These are phyloP conservation scores for Porites cylindrica DNA, from an alignment of 92 coral and sea anemone genomes.

Conservation along the genomic window DNA sequence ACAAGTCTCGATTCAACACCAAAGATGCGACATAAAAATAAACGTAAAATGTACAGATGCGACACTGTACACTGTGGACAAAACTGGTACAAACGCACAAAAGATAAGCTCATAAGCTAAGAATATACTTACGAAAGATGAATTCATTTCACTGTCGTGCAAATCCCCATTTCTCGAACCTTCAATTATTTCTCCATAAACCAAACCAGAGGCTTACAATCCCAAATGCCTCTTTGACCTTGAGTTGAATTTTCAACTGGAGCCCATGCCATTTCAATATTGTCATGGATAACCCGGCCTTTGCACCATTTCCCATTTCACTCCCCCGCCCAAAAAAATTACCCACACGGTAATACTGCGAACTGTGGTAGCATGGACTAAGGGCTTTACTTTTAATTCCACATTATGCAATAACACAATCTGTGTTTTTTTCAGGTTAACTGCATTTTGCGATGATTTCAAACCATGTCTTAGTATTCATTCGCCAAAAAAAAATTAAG, in stretches of 20 bases:
- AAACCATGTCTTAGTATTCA: no score
- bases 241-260: no score
- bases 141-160: background rate
- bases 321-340: background rate
- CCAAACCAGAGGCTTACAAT: background rate
- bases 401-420: no score
- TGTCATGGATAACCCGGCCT: background rate
- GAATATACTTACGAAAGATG: no score
- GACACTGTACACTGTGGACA: background rate
- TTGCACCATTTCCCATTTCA: background rate
- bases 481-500: slow-evolving; percentile 1
- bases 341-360: no score
- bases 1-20: slow-evolving; percentile 4
- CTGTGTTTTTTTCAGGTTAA: no score
- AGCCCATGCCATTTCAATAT: no score
- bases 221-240: background rate
- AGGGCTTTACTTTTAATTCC: no score
- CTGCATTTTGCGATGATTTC: no score
- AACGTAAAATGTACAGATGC: background rate
- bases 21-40: background rate
- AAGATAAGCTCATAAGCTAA: background rate
- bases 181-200: background rate
- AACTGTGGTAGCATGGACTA: background rate
- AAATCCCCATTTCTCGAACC: background rate
- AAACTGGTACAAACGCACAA: slow-evolving; percentile 10